A percentile compares a stretch with the other conserved stretches of the same genome.
These are phyloP conservation scores for Pandion haliaetus DNA, from an alignment of 2,113 vertebrate species.

Conservation along the genomic window DNA sequence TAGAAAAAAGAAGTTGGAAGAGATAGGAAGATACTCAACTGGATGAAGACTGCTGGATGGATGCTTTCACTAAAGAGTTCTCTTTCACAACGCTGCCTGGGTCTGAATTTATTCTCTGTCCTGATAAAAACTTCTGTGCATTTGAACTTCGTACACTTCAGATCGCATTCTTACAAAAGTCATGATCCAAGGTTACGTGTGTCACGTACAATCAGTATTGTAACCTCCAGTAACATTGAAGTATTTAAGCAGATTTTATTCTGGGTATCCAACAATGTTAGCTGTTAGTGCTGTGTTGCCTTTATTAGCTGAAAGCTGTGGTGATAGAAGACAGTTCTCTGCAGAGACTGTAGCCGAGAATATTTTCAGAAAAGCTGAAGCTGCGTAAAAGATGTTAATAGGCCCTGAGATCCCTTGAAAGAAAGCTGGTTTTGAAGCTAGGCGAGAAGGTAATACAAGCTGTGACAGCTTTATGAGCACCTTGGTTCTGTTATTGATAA, in stretches of 20 bases:
- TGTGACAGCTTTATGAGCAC: conserved; percentile 41
- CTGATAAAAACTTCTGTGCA: neutral
- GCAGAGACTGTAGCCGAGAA: neutral
- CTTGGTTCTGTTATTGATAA: conserved; percentile 41
- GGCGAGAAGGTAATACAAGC: neutral
- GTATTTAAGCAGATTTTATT: neutral
- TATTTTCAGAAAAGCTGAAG: neutral
- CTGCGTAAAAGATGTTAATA: neutral
- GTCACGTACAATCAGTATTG: neutral
- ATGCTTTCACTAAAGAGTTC: neutral
- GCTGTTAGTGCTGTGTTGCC: neutral
- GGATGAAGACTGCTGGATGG: neutral
- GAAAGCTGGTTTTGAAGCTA: neutral
- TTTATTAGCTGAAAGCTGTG: neutral
- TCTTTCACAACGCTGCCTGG: neutral
- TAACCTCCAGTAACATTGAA: neutral
- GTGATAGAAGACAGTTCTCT: neutral
- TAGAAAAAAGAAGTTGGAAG: neutral
- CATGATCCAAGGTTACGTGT: neutral
- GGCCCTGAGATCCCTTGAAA: neutral
- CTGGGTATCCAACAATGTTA: neutral
- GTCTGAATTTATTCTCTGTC: neutral
- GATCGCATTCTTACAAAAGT: neutral
- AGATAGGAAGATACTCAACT: neutral
- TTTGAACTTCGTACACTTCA: neutral